Evolutionary conservation across 1,140 invertebrate genomes (phyloP).

Genomic region (Sycophaga agraensis): DNA sequence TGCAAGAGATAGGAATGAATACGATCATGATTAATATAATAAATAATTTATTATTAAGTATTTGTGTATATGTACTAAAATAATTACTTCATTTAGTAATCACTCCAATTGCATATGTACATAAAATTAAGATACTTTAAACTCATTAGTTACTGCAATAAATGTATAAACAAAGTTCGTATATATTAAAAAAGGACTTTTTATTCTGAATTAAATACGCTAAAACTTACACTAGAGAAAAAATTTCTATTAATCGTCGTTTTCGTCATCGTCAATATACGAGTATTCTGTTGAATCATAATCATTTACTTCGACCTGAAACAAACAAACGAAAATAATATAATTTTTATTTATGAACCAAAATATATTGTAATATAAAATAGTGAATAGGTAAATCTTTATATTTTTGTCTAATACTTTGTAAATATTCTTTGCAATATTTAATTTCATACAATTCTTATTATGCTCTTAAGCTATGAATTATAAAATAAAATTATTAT

Average conservation of each 20-base stretch:
- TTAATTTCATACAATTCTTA: constrained; percentile 7
- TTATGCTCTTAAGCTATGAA: too few species aligned
- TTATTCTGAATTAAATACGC: constrained; percentile 13
- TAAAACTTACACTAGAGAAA: constrained; percentile 17
- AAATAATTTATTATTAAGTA: constrained; percentile 17
- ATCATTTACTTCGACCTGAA: constrained; percentile 45
- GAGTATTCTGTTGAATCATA: constrained; percentile 32
- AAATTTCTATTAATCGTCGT: constrained; percentile 19
- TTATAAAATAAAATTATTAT: too few species aligned
- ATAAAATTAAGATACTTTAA: constrained; percentile 20
- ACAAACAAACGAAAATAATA: constrained; percentile 36
- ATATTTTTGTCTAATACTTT: not conserved
- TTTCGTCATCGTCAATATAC: constrained; percentile 30
- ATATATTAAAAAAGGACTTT: constrained; percentile 3
- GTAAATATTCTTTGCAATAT: too few species aligned
- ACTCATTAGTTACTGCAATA: constrained; percentile 19
- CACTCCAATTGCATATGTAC: constrained; percentile 28
- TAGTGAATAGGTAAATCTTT: not conserved
- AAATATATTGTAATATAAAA: too few species aligned
- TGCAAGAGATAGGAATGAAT: constrained; percentile 21
- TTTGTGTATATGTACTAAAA: constrained; percentile 17
- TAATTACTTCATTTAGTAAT: constrained; percentile 27
- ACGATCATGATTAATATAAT: constrained; percentile 23
- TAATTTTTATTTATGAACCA: too few species aligned
- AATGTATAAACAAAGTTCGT: constrained; percentile 14